These are phyloP conservation scores for Dermolepida albohirtum DNA, from an alignment of 2,888 invertebrate genomes.

Conservation along the genomic window DNA sequence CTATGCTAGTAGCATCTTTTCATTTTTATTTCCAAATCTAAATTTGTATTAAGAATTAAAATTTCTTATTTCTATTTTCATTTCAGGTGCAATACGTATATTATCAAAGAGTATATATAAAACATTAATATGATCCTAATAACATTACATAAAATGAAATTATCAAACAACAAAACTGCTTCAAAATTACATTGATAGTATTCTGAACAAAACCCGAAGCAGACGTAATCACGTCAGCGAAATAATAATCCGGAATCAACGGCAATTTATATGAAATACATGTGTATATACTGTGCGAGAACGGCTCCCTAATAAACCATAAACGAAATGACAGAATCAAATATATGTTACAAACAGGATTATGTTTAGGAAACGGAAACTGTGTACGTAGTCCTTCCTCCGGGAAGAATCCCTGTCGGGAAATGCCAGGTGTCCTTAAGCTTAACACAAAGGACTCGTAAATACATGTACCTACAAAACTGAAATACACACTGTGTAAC, in stretches of 20 bases:
- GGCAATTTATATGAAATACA: conserved; percentile 29
- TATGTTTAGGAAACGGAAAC: conserved; percentile 44
- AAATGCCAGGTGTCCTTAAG: conserved; percentile 49
- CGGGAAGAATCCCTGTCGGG: conserved; percentile 42
- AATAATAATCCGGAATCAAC: conserved; percentile 31
- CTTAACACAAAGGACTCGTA: conserved; percentile 44
- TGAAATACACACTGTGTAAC: conserved; percentile 18
- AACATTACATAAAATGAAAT: neutral
- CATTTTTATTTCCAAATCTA: too few relatives aligned
- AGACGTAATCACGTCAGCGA: conserved; percentile 24
- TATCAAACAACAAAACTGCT: neutral
- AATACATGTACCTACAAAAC: conserved; percentile 31
- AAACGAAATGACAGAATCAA: conserved; percentile 40
- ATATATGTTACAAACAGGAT: conserved; percentile 47
- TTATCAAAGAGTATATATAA: too few relatives aligned
- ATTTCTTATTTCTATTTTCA: too few relatives aligned
- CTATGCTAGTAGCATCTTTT: too few relatives aligned
- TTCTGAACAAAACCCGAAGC: conserved; percentile 22
- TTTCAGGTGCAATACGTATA: too few relatives aligned
- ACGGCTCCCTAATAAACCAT: conserved; percentile 26
- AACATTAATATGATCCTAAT: conserved; percentile 5
- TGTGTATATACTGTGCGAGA: conserved; percentile 6
- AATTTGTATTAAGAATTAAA: too few relatives aligned
- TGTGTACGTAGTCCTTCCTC: conserved; percentile 39
- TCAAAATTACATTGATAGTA: neutral